These are phyloP conservation scores for Monochamus saltuarius DNA, from an alignment of 1,140 invertebrate species.

Conservation along the genomic window DNA sequence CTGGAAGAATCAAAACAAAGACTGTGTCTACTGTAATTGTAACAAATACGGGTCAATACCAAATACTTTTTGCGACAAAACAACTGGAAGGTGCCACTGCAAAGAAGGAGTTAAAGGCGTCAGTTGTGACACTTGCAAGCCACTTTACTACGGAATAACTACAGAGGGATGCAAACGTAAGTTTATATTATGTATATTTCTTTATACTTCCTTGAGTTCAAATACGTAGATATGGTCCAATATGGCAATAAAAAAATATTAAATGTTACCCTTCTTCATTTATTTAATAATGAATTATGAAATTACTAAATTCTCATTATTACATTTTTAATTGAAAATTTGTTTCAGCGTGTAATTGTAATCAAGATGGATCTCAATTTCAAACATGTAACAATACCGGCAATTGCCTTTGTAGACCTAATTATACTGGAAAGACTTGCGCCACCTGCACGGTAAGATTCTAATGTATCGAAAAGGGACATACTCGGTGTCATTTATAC, in stretches of 20 bases:
- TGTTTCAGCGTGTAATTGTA: slow-evolving; percentile 75
- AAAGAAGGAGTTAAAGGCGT: slow-evolving; percentile 80
- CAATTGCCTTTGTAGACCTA: slow-evolving; percentile 83
- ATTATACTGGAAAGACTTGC: slow-evolving; percentile 84
- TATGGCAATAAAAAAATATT: no score
- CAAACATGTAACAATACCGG: slow-evolving; percentile 84
- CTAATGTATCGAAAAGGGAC: background rate
- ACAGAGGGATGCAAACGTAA: slow-evolving; percentile 77
- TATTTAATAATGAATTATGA: no score
- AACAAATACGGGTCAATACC: slow-evolving; percentile 69
- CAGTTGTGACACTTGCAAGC: slow-evolving; percentile 76
- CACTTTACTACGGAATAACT: slow-evolving; percentile 82
- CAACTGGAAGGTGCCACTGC: slow-evolving; percentile 81
- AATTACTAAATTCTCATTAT: no score
- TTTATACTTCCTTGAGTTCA: no score
- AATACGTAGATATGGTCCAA: no score
- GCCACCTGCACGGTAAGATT: slow-evolving; percentile 79
- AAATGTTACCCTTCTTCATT: no score
- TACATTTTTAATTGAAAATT: slow-evolving; percentile 29
- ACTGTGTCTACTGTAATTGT: slow-evolving; percentile 74
- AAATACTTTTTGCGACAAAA: slow-evolving; percentile 68
- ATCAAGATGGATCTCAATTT: slow-evolving; percentile 67
- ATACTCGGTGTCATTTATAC: background rate
- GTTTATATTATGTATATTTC: slow-evolving; percentile 12
- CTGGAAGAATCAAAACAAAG: slow-evolving; percentile 66